phyloP scores from a whole-genome alignment of 2,888 invertebrate species.

The Cephalotes varians region DNA sequence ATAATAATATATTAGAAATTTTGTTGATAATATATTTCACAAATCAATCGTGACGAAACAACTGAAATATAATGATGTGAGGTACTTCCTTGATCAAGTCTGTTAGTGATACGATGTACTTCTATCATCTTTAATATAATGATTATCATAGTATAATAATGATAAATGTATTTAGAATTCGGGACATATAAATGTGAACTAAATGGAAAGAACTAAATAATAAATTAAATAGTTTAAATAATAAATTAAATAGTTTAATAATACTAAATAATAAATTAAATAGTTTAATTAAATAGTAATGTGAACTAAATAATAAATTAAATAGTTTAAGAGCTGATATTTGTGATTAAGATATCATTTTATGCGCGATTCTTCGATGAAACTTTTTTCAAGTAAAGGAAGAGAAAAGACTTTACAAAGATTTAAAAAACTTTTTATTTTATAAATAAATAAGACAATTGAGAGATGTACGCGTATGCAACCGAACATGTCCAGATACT shows the following conservation, averaged over 20 bases:
- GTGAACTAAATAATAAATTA: neutral
- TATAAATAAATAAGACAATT: neutral
- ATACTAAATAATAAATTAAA: too few species aligned
- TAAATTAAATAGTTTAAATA: too few species aligned
- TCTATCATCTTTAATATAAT: constrained; percentile 14
- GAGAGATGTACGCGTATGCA: neutral
- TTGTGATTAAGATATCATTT: neutral
- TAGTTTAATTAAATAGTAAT: too few species aligned
- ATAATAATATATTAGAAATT: neutral
- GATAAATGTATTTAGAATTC: constrained; percentile 8
- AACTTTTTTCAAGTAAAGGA: neutral
- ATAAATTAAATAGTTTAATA: too few species aligned
- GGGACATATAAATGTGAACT: neutral
- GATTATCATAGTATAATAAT: neutral
- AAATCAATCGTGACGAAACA: neutral
- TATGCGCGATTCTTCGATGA: neutral
- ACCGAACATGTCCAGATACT: neutral
- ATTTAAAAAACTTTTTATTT: neutral
- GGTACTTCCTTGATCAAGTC: constrained; percentile 26
- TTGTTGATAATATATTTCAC: neutral
- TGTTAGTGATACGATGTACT: constrained; percentile 16
- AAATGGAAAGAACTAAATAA: too few species aligned
- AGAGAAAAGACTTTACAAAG: too few species aligned
- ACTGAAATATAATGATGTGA: neutral
- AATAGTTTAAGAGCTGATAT: neutral